Conservation (phyloP, 2,113 vertebrate genomes). For the Cheilinus undulatus region DNA sequence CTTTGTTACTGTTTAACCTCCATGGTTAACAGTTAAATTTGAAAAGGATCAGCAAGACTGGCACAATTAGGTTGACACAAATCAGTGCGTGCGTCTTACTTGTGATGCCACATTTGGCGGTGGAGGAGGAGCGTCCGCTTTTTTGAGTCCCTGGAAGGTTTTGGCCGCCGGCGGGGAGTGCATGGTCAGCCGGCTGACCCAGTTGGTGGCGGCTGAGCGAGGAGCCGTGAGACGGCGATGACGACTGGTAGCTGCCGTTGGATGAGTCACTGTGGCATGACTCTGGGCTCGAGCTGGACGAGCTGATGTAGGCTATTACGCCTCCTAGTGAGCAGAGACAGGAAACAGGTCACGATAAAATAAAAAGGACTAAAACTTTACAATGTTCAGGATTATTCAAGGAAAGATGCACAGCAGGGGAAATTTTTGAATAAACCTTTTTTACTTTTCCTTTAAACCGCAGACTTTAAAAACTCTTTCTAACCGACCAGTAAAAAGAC, state of each 20-base stretch:
- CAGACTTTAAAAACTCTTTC: too few relatives aligned
- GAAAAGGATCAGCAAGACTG: neutral
- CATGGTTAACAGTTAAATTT: neutral
- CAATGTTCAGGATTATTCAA: too few relatives aligned
- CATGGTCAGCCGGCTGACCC: conserved; percentile 29
- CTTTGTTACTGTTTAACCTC: too few relatives aligned
- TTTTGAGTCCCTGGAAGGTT: conserved; percentile 85
- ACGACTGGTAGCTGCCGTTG: conserved; percentile 92
- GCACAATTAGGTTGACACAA: neutral
- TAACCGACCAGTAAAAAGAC: too few relatives aligned
- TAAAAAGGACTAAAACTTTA: neutral
- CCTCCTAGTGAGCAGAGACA: conserved; percentile 82
- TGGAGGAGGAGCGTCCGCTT: conserved; percentile 77
- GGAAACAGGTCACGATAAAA: neutral
- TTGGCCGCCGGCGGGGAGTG: conserved; percentile 3
- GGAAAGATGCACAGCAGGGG: too few relatives aligned
- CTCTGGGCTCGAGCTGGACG: conserved; percentile 92
- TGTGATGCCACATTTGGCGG: conserved; percentile 88
- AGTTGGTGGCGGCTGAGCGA: conserved; percentile 79
- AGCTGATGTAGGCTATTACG: conserved; percentile 96
- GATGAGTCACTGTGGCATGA: conserved; percentile 96
- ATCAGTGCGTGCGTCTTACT: conserved; percentile 83
- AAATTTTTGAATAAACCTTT: too few relatives aligned
- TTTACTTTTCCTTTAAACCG: too few relatives aligned
- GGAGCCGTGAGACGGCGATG: conserved; percentile 87